A percentile compares a stretch with the other conserved stretches of the same genome.
phyloP scores from a whole-genome alignment of 2,888 invertebrate species.

The Coenonympha glycerion region DNA sequence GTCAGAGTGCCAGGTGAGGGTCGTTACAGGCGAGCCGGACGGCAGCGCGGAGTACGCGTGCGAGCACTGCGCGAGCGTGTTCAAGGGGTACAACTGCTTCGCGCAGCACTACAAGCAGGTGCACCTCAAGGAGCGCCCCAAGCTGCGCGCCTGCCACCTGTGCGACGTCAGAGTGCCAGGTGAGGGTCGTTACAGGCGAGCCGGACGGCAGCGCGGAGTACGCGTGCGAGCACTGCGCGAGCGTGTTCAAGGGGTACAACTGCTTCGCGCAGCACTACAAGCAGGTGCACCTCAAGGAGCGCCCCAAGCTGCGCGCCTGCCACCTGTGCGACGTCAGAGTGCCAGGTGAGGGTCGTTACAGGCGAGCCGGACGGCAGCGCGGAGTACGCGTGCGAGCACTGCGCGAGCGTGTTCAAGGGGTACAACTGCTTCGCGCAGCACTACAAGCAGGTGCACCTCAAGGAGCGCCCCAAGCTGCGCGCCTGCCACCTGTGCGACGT shows the following conservation, averaged over 20 bases:
- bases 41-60: conserved; percentile 32
- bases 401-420: conserved; percentile 35
- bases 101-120: conserved; percentile 46
- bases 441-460: conserved; percentile 44
- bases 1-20: conserved; percentile 34
- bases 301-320: too few species aligned
- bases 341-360: too few species aligned
- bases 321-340: too few species aligned
- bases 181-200: too few species aligned
- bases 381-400: conserved; percentile 36
- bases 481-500: conserved; percentile 44
- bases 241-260: too few species aligned
- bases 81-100: conserved; percentile 38
- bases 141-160: conserved; percentile 40
- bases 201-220: too few species aligned
- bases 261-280: too few species aligned
- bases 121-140: conserved; percentile 42
- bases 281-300: too few species aligned
- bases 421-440: conserved; percentile 44
- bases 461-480: conserved; percentile 37
- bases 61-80: conserved; percentile 36
- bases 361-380: conserved; percentile 20
- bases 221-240: too few species aligned
- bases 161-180: conserved; percentile 41
- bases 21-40: conserved; percentile 15